Base-by-base conservation (phyloP, 2,888 invertebrate species). In the Tetranychus truncatus region DNA sequence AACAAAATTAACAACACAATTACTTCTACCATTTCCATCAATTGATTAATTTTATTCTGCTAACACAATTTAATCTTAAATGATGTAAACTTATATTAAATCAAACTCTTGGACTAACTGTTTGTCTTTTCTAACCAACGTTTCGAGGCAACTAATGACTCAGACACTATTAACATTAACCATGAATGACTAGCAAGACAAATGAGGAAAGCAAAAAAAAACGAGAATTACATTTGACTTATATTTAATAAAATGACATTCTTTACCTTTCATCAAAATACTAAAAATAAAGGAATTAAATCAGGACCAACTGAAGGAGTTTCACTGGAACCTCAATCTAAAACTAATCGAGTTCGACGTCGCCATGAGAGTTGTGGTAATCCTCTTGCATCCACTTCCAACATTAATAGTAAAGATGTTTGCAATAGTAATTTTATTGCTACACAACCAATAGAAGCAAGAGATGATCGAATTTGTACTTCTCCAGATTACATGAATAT, bases 401-500 rank as follows among this genome's bases (percentile, higher is more conserved):
- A 55, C 46, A 15, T 11, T 1, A n/a, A n/a, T 1, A 24, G 24
- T 24, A 24, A 24, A 24, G 24, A 24, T 24, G 24, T 24, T 24
- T 24, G 24, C 24, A 55, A 55, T 55, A 55, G 15, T 55, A 55
- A 34, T 34, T 34, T 34, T 34, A 34, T 34, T 34, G 34, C 7
- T 55, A 55, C 9, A 7, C 55, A 55, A 55, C 15, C 55, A 55
- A 55, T 15, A 4, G 55, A 55, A 15, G 9, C 55, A 55, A 9
- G 11, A 7, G 55, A 15, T 55, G 55, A 55, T 55, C 55, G 55
- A 55, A 55, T 15, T 3, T 55, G 55, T 55, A 15, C 55, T 15
- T 69, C 69, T 20, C 73, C 73, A 21, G 73, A 73, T 21, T 73
- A 73, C 55, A 73, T 73, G 73, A 73, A 73, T 66, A 72, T 72